phyloP scores from a whole-genome alignment of 1,140 invertebrate genomes.

The Drosophila obscura region DNA sequence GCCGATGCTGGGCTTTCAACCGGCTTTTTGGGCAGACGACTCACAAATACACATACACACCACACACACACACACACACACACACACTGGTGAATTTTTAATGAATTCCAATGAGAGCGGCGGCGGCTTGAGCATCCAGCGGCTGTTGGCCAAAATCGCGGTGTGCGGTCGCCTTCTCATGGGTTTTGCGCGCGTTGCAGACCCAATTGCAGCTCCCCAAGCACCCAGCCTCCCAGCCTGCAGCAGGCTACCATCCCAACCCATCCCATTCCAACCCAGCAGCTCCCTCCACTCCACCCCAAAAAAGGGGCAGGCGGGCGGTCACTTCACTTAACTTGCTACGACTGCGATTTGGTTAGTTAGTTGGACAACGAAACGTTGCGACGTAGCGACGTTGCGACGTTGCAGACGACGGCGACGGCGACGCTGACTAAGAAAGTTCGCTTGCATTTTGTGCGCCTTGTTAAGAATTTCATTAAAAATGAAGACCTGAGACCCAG shows the following conservation, averaged over 20 bases:
- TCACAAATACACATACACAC: constrained; percentile 50
- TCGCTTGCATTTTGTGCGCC: constrained; percentile 75
- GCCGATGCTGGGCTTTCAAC: constrained; percentile 54
- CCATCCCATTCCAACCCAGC: constrained; percentile 1
- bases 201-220: constrained; percentile 54
- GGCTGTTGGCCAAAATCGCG: constrained; percentile 67
- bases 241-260: not conserved
- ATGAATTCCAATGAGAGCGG: constrained; percentile 80
- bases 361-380: constrained; percentile 54
- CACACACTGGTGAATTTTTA: constrained; percentile 75
- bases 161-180: constrained; percentile 77
- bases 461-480: constrained; percentile 83
- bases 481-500: constrained; percentile 82
- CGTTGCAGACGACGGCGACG: constrained; percentile 15
- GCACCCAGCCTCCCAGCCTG: constrained; percentile 12
- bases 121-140: constrained; percentile 38
- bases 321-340: constrained; percentile 67
- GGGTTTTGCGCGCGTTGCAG: constrained; percentile 23
- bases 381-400: constrained; percentile 14
- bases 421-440: constrained; percentile 37
- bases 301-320: constrained; percentile 75
- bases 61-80: constrained; percentile 14
- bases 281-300: constrained; percentile 23
- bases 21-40: constrained; percentile 76
- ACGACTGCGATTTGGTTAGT: constrained; percentile 76